These are phyloP conservation scores for Cryptoprocta ferox DNA, from an alignment of 2,797 vertebrate genomes.

Conservation along the genomic window DNA sequence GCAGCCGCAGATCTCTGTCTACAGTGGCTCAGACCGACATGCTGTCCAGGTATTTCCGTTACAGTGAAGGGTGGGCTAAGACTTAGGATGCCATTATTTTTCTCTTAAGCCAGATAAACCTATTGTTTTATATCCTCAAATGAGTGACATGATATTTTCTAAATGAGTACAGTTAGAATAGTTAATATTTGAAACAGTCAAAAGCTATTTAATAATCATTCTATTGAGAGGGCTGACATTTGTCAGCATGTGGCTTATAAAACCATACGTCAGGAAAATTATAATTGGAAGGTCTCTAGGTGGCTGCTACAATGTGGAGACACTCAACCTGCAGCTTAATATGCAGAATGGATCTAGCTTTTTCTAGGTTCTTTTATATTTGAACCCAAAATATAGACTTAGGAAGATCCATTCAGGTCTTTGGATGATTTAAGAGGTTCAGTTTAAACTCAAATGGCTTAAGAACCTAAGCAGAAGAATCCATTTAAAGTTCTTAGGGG, in stretches of 20 bases:
- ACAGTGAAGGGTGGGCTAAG: background rate
- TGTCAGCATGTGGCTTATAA: constrained; percentile 4
- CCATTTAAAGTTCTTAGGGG: background rate
- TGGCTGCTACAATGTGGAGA: background rate
- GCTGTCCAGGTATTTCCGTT: constrained; percentile 91
- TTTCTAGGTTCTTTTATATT: constrained; percentile 34
- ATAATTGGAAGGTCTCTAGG: background rate
- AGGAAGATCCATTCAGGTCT: constrained; percentile 8
- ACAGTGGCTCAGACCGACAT: constrained; percentile 92
- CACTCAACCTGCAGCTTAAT: background rate
- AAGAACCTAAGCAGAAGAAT: background rate
- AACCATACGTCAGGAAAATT: constrained; percentile 2
- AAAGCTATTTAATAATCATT: constrained; percentile 52
- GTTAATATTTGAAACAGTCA: constrained; percentile 9
- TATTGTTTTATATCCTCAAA: constrained; percentile 30
- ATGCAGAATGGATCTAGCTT: background rate
- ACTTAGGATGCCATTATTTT: constrained; percentile 5
- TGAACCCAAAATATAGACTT: constrained; percentile 4
- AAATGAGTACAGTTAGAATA: constrained; percentile 38
- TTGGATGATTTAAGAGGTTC: background rate
- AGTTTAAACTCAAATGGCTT: background rate
- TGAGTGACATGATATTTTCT: background rate
- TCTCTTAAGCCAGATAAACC: background rate
- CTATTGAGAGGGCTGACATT: background rate
- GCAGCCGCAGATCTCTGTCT: constrained; percentile 90